Percentiles rank a stretch among this genome's conserved stretches.
These are phyloP conservation scores for Teinopalpus imperialis DNA, from an alignment of 2,888 invertebrate genomes.

Conservation along the genomic window DNA sequence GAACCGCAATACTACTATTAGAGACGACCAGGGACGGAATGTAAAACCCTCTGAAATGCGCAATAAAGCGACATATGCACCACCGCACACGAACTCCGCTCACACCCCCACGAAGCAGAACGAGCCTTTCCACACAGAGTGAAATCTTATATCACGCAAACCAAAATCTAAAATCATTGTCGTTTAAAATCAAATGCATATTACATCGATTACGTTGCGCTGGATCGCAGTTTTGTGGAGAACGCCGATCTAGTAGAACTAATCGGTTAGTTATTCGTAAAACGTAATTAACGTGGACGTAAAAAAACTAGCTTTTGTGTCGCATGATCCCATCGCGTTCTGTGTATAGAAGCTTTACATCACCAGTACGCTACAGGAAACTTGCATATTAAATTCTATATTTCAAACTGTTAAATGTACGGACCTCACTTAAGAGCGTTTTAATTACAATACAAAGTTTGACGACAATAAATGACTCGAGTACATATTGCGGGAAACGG, in stretches of 20 bases:
- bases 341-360: slow-evolving; percentile 12
- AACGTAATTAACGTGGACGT: no score
- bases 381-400: slow-evolving; percentile 42
- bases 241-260: no score
- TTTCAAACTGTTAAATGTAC: slow-evolving; percentile 35
- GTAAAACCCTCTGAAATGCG: slow-evolving; percentile 56
- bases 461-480: slow-evolving; percentile 38
- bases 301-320: no score
- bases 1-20: slow-evolving; percentile 66
- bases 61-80: slow-evolving; percentile 61
- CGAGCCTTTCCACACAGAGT: slow-evolving; percentile 28
- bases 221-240: no score
- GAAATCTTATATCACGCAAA: neutral
- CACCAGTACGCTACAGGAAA: slow-evolving; percentile 19
- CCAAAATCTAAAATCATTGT: no score
- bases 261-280: no score
- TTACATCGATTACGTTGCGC: no score
- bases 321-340: neutral
- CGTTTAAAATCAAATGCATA: no score
- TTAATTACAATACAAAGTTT: slow-evolving; percentile 37
- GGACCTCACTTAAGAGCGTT: slow-evolving; percentile 24
- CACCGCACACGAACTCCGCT: slow-evolving; percentile 41
- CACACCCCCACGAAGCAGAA: slow-evolving; percentile 35
- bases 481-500: slow-evolving; percentile 25
- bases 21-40: slow-evolving; percentile 56